Evolutionary conservation across 2,797 vertebrate species (phyloP), one percentile per base, ranked within the genome.

Genomic region (Clamator glandarius): DNA sequence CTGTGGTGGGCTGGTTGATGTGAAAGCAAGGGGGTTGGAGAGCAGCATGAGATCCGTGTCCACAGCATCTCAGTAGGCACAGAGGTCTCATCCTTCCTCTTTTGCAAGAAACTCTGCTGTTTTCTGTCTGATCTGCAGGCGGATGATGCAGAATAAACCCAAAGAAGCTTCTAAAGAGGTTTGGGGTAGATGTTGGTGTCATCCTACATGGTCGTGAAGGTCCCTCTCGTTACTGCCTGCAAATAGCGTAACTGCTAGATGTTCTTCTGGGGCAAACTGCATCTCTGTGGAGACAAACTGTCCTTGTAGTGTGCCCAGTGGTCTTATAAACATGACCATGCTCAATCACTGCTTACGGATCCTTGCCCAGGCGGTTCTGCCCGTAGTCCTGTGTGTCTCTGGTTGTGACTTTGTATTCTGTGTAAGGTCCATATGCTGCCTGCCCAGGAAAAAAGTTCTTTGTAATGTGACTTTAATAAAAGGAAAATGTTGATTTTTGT

Each of bases 121-220:
- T 48, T n/a, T 21, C 33, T 31, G 9, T 15, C 54, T 39, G 7
- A 5, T 3, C 33, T n/a, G 31, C 3, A 2, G 58, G 63, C 39
- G 73, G 57, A 25, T 39, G 52, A n/a, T 6, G 46, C 18, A 61
- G 41, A 55, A 15, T 9, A 13, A 68, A 21, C 29, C 58, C 31
- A 10, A 42, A 19, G 62, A 64, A 44, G 50, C 19, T 31, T 64
- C 5, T 5, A 1, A 42, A 51, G 63, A 50, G 72, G 2, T 17
- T 26, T 18, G 51, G 28, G 12, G 7, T 26, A 2, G 77, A 15
- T 2, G 6, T 11, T 25, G 58, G 6, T 12, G 12, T 73, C 28
- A 5, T 14, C 29, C 68, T 46, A 6, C 2, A 0, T 1, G 20
- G 18, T 16, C 1, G 0, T 8, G 36, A 29, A 54, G 29, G 33